A percentile compares a stretch with the other conserved stretches of the same genome.
phyloP scores from a whole-genome alignment of 2,113 vertebrate species.

The Stictonetta naevosa region DNA sequence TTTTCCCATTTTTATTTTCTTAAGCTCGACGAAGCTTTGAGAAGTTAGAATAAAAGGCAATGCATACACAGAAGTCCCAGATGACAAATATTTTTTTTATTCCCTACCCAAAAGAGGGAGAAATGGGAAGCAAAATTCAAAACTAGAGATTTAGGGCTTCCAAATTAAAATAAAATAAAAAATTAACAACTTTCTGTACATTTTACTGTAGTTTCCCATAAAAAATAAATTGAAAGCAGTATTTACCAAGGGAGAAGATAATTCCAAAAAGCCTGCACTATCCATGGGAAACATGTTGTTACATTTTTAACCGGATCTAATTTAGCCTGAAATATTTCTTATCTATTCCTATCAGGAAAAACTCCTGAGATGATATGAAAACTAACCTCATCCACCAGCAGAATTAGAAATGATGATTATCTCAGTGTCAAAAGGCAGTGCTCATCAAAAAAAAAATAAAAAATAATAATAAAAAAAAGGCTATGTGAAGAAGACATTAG shows the following conservation, averaged over 20 bases:
- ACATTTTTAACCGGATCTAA: neutral
- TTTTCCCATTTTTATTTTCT: neutral
- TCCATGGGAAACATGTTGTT: neutral
- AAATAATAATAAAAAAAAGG: neutral
- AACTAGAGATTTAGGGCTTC: neutral
- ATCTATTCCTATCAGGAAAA: neutral
- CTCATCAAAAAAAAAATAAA: neutral
- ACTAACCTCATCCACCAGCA: neutral
- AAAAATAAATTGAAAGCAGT: neutral
- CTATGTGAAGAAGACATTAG: neutral
- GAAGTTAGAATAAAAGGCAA: neutral
- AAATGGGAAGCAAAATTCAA: neutral
- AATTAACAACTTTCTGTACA: neutral
- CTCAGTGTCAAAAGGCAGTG: neutral
- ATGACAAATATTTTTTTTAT: neutral
- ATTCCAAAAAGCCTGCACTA: neutral
- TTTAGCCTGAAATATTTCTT: slow-evolving; percentile 34
- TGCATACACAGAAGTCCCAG: neutral
- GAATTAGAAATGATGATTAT: neutral
- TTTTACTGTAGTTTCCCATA: neutral
- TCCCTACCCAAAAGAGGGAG: neutral
- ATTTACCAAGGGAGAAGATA: neutral
- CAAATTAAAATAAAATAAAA: neutral
- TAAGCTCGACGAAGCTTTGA: neutral
- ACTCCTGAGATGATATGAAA: slow-evolving; percentile 8